Evolutionary conservation across 1,140 invertebrate species (phyloP).

Genomic region (Drosophila pandora): DNA sequence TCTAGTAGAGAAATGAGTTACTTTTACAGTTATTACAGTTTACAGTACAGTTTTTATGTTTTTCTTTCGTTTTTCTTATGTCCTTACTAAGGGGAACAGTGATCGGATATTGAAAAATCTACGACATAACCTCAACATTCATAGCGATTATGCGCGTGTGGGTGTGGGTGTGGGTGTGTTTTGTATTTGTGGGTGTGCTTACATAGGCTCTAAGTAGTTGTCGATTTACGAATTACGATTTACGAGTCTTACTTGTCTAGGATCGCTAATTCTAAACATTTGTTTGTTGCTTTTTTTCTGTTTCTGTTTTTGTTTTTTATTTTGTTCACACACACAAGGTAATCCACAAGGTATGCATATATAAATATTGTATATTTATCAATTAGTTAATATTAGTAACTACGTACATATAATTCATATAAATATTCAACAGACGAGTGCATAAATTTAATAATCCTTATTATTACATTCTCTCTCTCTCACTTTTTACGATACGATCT

Average conservation of each 20-base stretch:
- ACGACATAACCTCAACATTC: constrained; percentile 72
- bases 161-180: constrained; percentile 16
- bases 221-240: constrained; percentile 38
- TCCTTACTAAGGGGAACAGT: constrained; percentile 53
- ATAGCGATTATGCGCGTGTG: constrained; percentile 51
- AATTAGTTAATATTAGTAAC: constrained; percentile 77
- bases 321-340: constrained; percentile 21
- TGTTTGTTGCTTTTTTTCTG: constrained; percentile 13
- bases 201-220: constrained; percentile 40
- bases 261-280: constrained; percentile 46
- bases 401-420: constrained; percentile 62
- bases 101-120: constrained; percentile 73
- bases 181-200: constrained; percentile 29
- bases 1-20: constrained; percentile 36
- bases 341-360: constrained; percentile 47
- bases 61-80: constrained; percentile 6
- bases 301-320: neutral
- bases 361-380: constrained; percentile 61
- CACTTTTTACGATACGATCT: constrained; percentile 8
- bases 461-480: constrained; percentile 26
- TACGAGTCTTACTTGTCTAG: constrained; percentile 39
- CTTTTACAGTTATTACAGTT: constrained; percentile 34
- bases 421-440: constrained; percentile 77
- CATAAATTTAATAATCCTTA: constrained; percentile 78
- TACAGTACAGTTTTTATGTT: constrained; percentile 1